phyloP scores from a whole-genome alignment of 2,113 vertebrate genomes.

The Potamarius usumacintae region DNA sequence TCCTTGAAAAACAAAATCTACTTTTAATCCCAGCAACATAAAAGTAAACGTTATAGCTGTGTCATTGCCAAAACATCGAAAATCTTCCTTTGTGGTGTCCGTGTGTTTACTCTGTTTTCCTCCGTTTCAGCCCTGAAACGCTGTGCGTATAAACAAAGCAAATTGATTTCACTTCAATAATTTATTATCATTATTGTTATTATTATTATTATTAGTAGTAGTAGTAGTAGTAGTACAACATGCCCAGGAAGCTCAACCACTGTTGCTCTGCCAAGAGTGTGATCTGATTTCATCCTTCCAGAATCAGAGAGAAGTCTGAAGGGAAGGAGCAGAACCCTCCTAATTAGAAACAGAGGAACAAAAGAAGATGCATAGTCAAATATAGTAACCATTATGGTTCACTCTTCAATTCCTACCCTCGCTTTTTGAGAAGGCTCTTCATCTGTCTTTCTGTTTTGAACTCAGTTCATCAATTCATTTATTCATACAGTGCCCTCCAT shows the following conservation, averaged over 20 bases:
- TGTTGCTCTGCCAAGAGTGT: too few relatives aligned
- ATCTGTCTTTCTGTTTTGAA: background rate
- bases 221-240: background rate
- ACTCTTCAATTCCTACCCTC: background rate
- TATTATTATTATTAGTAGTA: too few relatives aligned
- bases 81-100: background rate
- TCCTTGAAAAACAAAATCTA: background rate
- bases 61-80: background rate
- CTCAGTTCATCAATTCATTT: background rate
- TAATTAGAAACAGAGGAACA: background rate
- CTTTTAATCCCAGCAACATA: background rate
- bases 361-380: background rate
- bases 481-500: too few relatives aligned
- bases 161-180: too few relatives aligned
- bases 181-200: too few relatives aligned
- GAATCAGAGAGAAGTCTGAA: background rate
- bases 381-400: background rate
- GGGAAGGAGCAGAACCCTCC: background rate
- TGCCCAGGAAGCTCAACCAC: background rate
- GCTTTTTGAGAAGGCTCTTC: background rate
- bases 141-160: too few relatives aligned
- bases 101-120: conserved; percentile 23
- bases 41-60: background rate
- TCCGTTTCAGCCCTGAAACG: too few relatives aligned
- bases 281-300: background rate